Percentiles rank a stretch among this genome's conserved stretches.
Conservation (phyloP, 2,113 vertebrate genomes). For the Bos taurus region ARS-UCD2.0 NC_037331.1:5077001-5077500, state of each 20-base stretch:
- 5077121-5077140: neutral
- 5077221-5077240: neutral
- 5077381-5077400: neutral
- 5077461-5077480: neutral
- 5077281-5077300: neutral
- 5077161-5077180: accelerated
- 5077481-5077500: neutral
- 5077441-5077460: neutral
- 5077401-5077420: too few relatives aligned
- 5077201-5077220: too few relatives aligned
- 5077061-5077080: neutral
- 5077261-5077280: too few relatives aligned
- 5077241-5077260: accelerated
- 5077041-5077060: neutral
- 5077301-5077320: neutral
- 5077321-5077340: neutral
- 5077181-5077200: accelerated
- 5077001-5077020: accelerated
- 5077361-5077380: accelerated
- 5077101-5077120: neutral
- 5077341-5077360: too few relatives aligned
- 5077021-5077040: accelerated
- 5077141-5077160: accelerated
- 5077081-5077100: neutral
- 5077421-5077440: accelerated